Evolutionary conservation across 1,140 invertebrate species (phyloP), one percentile per base, ranked within the genome.

Genomic region (Sinonovacula constricta): DNA sequence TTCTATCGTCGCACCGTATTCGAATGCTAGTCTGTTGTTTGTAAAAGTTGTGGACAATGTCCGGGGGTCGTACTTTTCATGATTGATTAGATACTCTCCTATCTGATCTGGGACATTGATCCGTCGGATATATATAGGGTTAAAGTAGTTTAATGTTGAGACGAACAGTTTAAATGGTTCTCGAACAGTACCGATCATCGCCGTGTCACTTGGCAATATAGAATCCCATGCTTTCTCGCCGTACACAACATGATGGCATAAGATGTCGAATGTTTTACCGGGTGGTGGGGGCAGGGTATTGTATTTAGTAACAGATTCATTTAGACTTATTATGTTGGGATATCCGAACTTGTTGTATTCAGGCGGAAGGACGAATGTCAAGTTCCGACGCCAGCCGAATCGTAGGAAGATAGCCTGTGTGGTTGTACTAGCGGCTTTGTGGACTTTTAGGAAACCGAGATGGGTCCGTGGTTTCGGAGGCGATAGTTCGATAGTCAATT

Each of bases 341-440:
- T 67, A 54, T 4, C 72, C 60, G 57, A 81, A 70, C 18, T 57
- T 54, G 31, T 81, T 81, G 15, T 62, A 53, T 28, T 78, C 54
- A 5, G 39, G 51, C 2, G 81, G 68, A 12, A 83, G 49, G 0
- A 75, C 67, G 31, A 80, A 77, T 14, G 71, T 83, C 31, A 83
- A 36, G 33, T 83, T 71, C 12, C 59, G 15, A 7, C 45, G 33
- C 54, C 53, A 70, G 31, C 75, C 82, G 53, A 70, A 83, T 28
- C 75, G 69, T n/a, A 79, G 65, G 39, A 83, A 81, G 54, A 83
- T 79, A 18, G 76, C 71, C 26, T 79, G 56, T 5, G 77, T 60
- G 15, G 82, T 81, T 15, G 82, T 70, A 36, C 82, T 83, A 14
- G 71, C 82, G 14, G 75, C 57, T 72, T 83, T 83, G 65, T 83